Conservation (phyloP, 2,113 vertebrate genomes). For the Tachysurus fulvidraco region DNA sequence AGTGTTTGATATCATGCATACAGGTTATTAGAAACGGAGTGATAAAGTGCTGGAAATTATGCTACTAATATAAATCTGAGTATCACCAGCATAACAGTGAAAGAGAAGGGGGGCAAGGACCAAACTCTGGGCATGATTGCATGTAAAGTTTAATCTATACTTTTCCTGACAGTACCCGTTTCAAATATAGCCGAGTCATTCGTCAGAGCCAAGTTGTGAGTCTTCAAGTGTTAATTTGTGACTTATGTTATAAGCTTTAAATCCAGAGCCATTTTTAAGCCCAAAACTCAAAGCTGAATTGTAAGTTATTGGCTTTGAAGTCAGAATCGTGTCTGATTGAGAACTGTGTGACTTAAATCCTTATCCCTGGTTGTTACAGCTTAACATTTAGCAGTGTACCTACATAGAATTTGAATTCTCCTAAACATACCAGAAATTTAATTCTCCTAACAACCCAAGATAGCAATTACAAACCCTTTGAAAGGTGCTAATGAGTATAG, state of each 20-base stretch:
- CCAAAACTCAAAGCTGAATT: not conserved
- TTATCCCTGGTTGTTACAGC: not conserved
- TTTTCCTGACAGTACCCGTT: not conserved
- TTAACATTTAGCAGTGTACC: not conserved
- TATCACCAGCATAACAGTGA: not conserved
- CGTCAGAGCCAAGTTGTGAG: not conserved
- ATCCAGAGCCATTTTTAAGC: not conserved
- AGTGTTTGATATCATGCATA: not conserved
- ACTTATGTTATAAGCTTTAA: not conserved
- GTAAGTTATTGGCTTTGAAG: not conserved
- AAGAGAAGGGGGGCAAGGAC: not conserved
- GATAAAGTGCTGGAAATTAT: not conserved
- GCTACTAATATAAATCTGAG: not conserved
- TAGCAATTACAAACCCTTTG: conserved; percentile 14
- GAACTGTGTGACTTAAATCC: conserved; percentile 11
- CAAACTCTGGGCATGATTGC: not conserved
- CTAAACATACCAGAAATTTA: not conserved
- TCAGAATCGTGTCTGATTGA: not conserved
- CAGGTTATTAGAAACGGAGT: not conserved
- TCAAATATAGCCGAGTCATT: not conserved
- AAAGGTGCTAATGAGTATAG: conserved; percentile 32
- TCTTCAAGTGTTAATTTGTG: not conserved
- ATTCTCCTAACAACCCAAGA: not conserved
- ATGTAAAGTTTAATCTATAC: not conserved
- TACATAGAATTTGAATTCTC: not conserved